Base-by-base conservation (phyloP, 2,113 vertebrate genomes). In the Oncorhynchus mykiss region DNA sequence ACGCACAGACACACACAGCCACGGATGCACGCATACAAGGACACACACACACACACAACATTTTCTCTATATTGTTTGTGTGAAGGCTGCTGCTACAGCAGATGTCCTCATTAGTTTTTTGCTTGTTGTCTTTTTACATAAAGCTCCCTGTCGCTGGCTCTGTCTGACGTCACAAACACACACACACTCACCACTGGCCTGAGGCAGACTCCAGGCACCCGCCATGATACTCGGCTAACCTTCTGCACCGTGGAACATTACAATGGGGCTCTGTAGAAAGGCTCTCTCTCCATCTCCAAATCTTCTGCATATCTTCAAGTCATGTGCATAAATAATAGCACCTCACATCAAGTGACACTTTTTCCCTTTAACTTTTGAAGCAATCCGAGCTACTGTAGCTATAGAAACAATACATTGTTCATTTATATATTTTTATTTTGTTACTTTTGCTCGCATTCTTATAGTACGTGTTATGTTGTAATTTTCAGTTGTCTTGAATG, bases 101-200 rank as follows among this genome's bases (percentile, higher is more conserved):
- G 80, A 88, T 16, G 68, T 81, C 66, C 83, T 88, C 86, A 86
- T 91, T 91, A 86, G 85, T 90, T 87, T 88, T 78, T 73, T 20
- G 72, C 84, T 87, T 87, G 89, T 92, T 86, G 84, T 86, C 73
- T 87, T 84, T 87, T 74, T 82, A 79, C 74, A 69, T 81, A 60
- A 54, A 82, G 77, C 85, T 87, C 84, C 82, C 79, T 5, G 82
- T 67, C 22, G 7, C 1, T 45, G 39, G 39, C 39, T 45, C 39
- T 45, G 39, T 45, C 81, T 80, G 49, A 83, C 86, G 75, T 13
- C 75, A 70, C 74, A 71, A 59, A 39, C 62, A 45, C 64, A 27
- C 49, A 25, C 7, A 51, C 20, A 70, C 39, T 31, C 18, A 73
- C 39, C 6, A 29, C 79, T 54, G 49, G 12, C 49, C 49, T 54